Percentiles rank a stretch among this genome's conserved stretches.
These are phyloP conservation scores for Malurus splendens DNA, from an alignment of 2,797 vertebrate species.

Conservation along the genomic window DNA sequence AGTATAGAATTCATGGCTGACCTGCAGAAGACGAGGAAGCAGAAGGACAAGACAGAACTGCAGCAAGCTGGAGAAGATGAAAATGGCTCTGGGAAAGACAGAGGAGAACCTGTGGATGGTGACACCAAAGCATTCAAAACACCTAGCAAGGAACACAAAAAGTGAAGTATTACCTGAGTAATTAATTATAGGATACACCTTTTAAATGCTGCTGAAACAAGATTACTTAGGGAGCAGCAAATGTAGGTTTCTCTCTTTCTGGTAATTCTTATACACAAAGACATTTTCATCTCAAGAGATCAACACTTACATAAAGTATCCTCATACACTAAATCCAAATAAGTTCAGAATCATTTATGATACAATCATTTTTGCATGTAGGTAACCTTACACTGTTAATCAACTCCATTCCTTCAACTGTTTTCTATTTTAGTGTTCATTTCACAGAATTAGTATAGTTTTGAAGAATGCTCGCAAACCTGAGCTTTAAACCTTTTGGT, in stretches of 20 bases:
- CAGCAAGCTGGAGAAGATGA: constrained; percentile 64
- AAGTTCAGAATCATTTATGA: not conserved
- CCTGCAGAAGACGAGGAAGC: constrained; percentile 81
- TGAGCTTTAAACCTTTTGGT: not conserved
- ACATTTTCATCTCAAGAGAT: not conserved
- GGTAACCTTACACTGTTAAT: not conserved
- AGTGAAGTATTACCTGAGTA: constrained; percentile 66
- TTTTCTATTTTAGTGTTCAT: not conserved
- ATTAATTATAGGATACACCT: not conserved
- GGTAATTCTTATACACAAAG: not conserved
- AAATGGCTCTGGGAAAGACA: constrained; percentile 68
- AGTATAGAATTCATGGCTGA: constrained; percentile 97
- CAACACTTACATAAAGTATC: not conserved
- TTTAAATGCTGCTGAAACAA: not conserved
- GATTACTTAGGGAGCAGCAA: not conserved
- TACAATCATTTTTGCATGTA: not conserved
- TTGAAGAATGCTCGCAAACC: not conserved
- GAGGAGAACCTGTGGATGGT: constrained; percentile 63
- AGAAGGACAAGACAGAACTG: constrained; percentile 73
- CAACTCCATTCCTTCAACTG: not conserved
- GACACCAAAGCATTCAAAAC: constrained; percentile 79
- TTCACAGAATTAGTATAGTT: not conserved
- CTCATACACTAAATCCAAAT: not conserved
- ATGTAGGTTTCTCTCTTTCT: not conserved
- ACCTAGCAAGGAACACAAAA: constrained; percentile 78